Evolutionary conservation across 23 tunicate species (phyloP).

Genomic region (Ascidia mentula): DNA sequence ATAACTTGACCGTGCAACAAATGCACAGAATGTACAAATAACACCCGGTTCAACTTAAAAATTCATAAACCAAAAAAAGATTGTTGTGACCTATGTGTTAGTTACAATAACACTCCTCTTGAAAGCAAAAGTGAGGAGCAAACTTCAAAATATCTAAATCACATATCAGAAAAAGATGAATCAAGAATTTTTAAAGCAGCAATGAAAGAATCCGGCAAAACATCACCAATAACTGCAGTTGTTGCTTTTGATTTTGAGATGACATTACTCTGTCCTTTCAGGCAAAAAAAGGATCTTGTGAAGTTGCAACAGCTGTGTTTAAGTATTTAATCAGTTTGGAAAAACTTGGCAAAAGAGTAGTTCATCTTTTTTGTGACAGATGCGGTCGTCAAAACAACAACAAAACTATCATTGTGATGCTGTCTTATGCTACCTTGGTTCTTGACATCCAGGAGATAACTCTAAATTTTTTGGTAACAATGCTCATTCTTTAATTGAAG

Average conservation of each 20-base stretch:
- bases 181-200: neutral
- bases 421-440: neutral
- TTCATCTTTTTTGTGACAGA: constrained; percentile 23
- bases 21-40: constrained; percentile 26
- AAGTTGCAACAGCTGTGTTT: constrained; percentile 21
- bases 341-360: neutral
- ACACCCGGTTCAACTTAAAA: constrained; percentile 16
- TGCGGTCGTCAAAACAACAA: constrained; percentile 32
- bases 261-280: neutral
- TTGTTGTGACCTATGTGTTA: constrained; percentile 15
- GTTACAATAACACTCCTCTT: neutral
- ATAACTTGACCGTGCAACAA: constrained; percentile 13
- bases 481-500: constrained; percentile 20
- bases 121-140: neutral
- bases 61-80: constrained; percentile 30
- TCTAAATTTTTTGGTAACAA: constrained; percentile 24
- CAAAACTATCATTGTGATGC: neutral
- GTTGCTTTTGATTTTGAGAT: constrained; percentile 18
- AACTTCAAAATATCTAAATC: neutral
- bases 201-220: neutral
- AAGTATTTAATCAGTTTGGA: constrained; percentile 10
- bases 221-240: neutral
- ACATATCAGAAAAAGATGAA: neutral
- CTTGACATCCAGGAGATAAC: constrained; percentile 10
- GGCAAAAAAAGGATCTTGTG: constrained; percentile 34